phyloP scores from a whole-genome alignment of 2,113 vertebrate genomes.

The Todiramphus saurophagus region DNA sequence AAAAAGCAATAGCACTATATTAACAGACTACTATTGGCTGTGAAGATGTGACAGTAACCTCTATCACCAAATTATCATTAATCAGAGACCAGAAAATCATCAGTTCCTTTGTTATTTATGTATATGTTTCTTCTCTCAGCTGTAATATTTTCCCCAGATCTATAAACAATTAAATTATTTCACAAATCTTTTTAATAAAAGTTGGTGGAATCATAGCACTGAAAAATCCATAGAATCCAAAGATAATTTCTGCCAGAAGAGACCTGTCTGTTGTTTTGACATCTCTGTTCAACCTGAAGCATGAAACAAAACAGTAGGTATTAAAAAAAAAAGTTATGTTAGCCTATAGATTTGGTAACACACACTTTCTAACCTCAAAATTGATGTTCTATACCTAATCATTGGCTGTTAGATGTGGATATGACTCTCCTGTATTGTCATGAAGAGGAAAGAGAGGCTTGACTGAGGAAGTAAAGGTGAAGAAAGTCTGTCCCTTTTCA shows the following conservation, averaged over 20 bases:
- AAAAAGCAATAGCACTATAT: background rate
- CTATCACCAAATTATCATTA: background rate
- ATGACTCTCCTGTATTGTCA: background rate
- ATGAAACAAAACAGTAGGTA: background rate
- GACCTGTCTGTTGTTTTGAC: background rate
- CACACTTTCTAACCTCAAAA: background rate
- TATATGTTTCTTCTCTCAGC: background rate
- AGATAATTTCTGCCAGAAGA: background rate
- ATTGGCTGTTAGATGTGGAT: rapidly evolving
- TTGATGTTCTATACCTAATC: background rate
- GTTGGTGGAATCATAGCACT: background rate
- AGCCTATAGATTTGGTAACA: background rate
- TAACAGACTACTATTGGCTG: background rate
- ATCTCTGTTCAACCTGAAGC: background rate
- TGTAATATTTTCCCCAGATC: background rate
- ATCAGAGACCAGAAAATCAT: background rate
- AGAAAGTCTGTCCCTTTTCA: background rate
- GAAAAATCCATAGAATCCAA: background rate
- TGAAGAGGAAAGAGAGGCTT: background rate
- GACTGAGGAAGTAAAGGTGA: background rate
- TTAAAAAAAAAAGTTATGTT: background rate
- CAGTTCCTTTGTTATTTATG: background rate
- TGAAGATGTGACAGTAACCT: background rate
- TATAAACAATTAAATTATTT: background rate
- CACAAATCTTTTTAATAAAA: background rate